Evolutionary conservation across 64 coral and sea anemone genomes (phyloP).

Genomic region (Exaiptasia diaphana): DNA sequence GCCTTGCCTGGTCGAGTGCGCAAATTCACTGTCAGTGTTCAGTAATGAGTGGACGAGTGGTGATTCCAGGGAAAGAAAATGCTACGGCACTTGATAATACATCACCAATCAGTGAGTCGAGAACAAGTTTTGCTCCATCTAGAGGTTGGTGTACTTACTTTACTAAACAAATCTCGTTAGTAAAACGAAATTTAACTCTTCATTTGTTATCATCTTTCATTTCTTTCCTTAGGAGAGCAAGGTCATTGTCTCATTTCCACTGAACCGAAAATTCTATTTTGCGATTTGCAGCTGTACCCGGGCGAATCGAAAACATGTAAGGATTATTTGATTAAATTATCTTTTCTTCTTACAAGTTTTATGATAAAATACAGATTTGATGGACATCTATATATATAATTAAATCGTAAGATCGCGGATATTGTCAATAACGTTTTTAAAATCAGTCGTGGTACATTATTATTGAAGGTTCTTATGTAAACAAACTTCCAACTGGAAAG

Average conservation of each 20-base stretch:
- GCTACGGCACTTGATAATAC: constrained; percentile 33
- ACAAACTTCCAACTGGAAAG: no score
- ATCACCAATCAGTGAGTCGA: constrained; percentile 35
- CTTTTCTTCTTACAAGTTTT: no score
- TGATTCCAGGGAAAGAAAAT: constrained; percentile 26
- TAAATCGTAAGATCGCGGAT: no score
- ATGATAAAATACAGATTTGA: no score
- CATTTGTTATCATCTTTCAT: not conserved
- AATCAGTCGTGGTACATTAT: no score
- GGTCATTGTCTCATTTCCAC: constrained; percentile 85
- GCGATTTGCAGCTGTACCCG: constrained; percentile 87
- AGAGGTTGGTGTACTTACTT: constrained; percentile 66
- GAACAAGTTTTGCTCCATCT: constrained; percentile 85
- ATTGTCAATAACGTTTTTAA: no score
- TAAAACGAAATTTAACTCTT: no score
- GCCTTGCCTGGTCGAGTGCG: constrained; percentile 89
- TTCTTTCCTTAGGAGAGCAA: constrained; percentile 72
- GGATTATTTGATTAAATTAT: constrained; percentile 16
- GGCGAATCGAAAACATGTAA: constrained; percentile 83
- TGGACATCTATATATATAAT: no score
- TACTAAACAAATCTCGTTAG: constrained; percentile 6
- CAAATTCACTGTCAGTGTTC: constrained; percentile 98
- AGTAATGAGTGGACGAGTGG: constrained; percentile 71
- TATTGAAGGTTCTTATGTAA: no score
- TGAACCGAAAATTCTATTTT: constrained; percentile 90